Conservation (phyloP, 2,797 vertebrate genomes). For the Carcharodon carcharias region DNA sequence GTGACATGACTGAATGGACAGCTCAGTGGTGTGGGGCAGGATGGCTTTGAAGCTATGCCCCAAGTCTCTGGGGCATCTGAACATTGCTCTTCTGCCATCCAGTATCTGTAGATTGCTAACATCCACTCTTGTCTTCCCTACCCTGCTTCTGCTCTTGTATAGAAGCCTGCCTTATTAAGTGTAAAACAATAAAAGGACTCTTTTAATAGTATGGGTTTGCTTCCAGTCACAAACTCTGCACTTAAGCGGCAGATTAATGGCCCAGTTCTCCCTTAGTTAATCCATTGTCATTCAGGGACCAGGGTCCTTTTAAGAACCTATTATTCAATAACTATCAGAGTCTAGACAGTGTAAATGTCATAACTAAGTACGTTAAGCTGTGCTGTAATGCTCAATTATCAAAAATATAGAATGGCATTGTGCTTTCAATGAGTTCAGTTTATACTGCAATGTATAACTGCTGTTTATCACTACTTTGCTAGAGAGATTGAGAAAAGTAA, state of each 20-base stretch:
- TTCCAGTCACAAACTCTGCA: not conserved
- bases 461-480: not conserved
- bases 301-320: not conserved
- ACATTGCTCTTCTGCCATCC: not conserved
- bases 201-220: not conserved
- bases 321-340: constrained; percentile 15
- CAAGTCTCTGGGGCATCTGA: not conserved
- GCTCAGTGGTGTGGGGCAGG: not conserved
- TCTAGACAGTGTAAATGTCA: constrained; percentile 24
- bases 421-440: not conserved
- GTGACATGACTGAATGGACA: not conserved
- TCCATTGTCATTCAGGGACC: constrained; percentile 20
- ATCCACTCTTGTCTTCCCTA: not conserved
- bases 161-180: not conserved
- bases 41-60: not conserved
- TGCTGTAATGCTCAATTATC: constrained; percentile 26
- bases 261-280: not conserved
- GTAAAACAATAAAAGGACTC: not conserved
- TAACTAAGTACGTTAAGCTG: constrained; percentile 18
- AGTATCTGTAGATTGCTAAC: not conserved
- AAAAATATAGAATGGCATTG: constrained; percentile 23
- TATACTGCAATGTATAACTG: constrained; percentile 11
- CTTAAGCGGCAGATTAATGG: not conserved
- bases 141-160: not conserved
- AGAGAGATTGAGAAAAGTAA: constrained; percentile 5